Evolutionary conservation across 1,140 invertebrate genomes (phyloP).

Genomic region (Neoseiulus cucumeris): DNA sequence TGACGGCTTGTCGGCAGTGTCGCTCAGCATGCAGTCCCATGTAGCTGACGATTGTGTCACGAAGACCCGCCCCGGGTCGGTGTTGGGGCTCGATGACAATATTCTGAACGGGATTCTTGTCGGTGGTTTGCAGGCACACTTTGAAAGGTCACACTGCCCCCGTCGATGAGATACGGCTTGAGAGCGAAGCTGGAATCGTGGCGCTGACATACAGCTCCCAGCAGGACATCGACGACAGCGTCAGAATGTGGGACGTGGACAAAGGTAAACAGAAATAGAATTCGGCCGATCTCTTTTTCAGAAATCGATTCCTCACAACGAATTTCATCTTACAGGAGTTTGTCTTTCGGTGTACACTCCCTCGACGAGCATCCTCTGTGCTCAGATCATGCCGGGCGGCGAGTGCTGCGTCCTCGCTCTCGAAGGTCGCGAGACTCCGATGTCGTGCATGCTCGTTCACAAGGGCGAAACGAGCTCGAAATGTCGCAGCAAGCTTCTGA

Average conservation of each 20-base stretch:
- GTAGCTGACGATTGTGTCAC: too few relatives aligned
- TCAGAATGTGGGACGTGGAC: constrained; percentile 53
- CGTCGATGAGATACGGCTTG: constrained; percentile 44
- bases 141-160: constrained; percentile 52
- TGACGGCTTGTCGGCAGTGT: too few relatives aligned
- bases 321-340: background rate
- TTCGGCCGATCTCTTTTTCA: too few relatives aligned
- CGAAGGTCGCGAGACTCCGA: background rate
- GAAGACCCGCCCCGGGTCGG: too few relatives aligned
- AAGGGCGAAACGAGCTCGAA: background rate
- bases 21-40: too few relatives aligned
- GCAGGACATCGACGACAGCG: constrained; percentile 41
- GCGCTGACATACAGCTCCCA: constrained; percentile 48
- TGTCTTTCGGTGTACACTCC: background rate
- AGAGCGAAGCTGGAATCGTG: constrained; percentile 39
- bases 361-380: background rate
- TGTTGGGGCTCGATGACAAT: too few relatives aligned
- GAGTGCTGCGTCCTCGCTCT: constrained; percentile 1
- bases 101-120: background rate
- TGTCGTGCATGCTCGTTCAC: background rate
- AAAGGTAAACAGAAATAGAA: constrained; percentile 37
- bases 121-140: constrained; percentile 32
- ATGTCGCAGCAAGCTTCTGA: background rate
- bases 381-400: background rate
- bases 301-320: too few relatives aligned